A percentile compares a stretch with the other conserved stretches of the same genome.
phyloP scores from a whole-genome alignment of 1,140 invertebrate genomes.

The Antheraea pernyi region DNA sequence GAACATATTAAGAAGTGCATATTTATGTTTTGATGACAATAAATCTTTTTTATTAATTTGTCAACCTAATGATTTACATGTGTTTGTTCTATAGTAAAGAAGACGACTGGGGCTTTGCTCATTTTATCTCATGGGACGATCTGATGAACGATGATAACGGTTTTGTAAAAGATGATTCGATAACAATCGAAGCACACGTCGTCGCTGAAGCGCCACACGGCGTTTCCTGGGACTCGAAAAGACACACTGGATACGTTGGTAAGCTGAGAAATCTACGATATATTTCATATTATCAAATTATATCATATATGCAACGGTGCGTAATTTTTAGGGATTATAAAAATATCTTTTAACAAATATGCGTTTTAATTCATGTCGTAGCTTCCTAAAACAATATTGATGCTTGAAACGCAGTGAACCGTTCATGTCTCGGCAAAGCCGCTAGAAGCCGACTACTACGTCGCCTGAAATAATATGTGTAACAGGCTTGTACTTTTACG shows the following conservation, averaged over 20 bases:
- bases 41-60: too few species aligned
- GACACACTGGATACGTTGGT: conserved; percentile 91
- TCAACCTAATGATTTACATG: too few species aligned
- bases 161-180: conserved; percentile 95
- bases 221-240: conserved; percentile 99
- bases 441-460: not conserved
- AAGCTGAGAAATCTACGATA: conserved; percentile 9
- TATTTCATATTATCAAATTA: not conserved
- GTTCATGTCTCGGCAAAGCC: not conserved
- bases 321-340: not conserved
- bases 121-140: conserved; percentile 97
- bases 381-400: not conserved
- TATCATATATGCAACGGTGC: not conserved
- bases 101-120: conserved; percentile 99
- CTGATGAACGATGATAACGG: conserved; percentile 96
- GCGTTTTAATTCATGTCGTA: not conserved
- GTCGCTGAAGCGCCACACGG: conserved; percentile 98
- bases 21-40: too few species aligned
- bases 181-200: conserved; percentile 96
- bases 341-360: not conserved
- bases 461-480: not conserved
- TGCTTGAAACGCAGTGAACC: not conserved
- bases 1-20: too few species aligned
- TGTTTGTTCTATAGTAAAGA: conserved; percentile 87
- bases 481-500: too few species aligned